A percentile compares a stretch with the other conserved stretches of the same genome.
Evolutionary conservation across 2,113 vertebrate genomes (phyloP).

Genomic region (Thalassoma bifasciatum): DNA sequence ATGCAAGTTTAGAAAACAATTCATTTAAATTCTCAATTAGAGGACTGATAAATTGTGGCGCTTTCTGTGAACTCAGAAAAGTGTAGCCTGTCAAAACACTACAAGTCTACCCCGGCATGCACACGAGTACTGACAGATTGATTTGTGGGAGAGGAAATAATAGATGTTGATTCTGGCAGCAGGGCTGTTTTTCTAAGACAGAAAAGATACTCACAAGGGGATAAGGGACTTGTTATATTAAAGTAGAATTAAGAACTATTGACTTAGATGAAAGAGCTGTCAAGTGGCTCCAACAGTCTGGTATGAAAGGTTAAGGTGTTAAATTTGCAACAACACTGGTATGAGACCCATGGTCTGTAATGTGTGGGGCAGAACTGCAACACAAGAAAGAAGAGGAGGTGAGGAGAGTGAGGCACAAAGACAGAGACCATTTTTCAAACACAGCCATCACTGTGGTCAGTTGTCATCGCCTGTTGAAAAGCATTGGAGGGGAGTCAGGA

Average conservation of each 20-base stretch:
- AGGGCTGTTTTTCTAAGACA: slow-evolving; percentile 42
- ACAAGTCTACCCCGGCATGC: slow-evolving; percentile 16
- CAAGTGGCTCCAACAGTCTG: slow-evolving; percentile 1
- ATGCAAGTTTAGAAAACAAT: not conserved
- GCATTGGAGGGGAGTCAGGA: slow-evolving; percentile 42
- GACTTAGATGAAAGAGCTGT: slow-evolving; percentile 35
- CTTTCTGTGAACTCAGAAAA: slow-evolving; percentile 28
- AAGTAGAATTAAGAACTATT: slow-evolving; percentile 44
- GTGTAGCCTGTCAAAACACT: slow-evolving; percentile 38
- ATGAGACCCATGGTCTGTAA: not conserved
- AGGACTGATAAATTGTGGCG: slow-evolving; percentile 2
- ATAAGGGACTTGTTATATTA: slow-evolving; percentile 39
- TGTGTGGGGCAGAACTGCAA: not conserved
- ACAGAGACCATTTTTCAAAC: slow-evolving; percentile 47
- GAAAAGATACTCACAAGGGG: slow-evolving; percentile 15
- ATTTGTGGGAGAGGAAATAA: slow-evolving; percentile 61
- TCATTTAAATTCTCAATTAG: not conserved
- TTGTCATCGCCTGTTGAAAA: slow-evolving; percentile 50
- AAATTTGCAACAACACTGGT: not conserved
- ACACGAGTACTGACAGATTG: slow-evolving; percentile 36
- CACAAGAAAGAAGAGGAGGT: slow-evolving; percentile 6
- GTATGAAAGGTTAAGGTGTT: slow-evolving; percentile 2
- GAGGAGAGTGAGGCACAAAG: not conserved
- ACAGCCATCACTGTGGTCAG: slow-evolving; percentile 39
- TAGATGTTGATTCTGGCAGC: slow-evolving; percentile 59